Base-by-base conservation (phyloP, 2,797 vertebrate species). In the Scarus forsteni region DNA sequence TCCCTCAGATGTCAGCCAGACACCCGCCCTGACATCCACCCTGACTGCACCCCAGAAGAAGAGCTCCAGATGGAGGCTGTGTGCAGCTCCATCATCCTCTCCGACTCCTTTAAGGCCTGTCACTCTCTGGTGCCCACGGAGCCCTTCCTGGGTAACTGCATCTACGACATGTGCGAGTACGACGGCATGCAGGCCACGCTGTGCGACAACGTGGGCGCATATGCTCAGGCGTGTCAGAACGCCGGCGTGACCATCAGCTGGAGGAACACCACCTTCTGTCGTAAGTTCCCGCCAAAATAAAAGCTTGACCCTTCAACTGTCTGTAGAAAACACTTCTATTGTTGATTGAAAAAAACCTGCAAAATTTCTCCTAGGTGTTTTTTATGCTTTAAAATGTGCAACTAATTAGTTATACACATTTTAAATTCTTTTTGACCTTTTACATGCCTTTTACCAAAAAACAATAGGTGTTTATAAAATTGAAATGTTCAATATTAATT, bases 101-200 rank as follows among this genome's bases (percentile, higher is more conserved):
- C 85, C 0, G 88, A 93, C 2, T 74, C 27, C 60, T 96, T 96
- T 81, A 81, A 80, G 39, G 70, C 80, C 15, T 97, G 96, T 69
- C 93, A 95, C 35, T 1, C 84, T 8, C 10, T 77, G 14, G 84
- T 94, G 27, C 78, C 87, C 38, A 87, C 89, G 0, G 36, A 83
- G 5, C 84, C 85, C 5, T 94, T 94, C 65, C 72, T 93, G 34
- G 73, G 67, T 15, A 93, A 90, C 89, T 92, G 92, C 60, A 11
- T 95, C 16, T 95, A 93, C 1, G 95, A 96, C 87, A 91, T 96
- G 92, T 96, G 95, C 44, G 94, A 95, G 79, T 96, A 95, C 7
- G 8, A 93, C 7, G 95, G 95, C 77, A 96, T 96, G 95, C 68
- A 83, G 77, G 73, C 85, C 0, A 95, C 90, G 0, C 92, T 95